These are phyloP conservation scores for Catonia carolina DNA, from an alignment of 2,888 invertebrate species.

Conservation along the genomic window DNA sequence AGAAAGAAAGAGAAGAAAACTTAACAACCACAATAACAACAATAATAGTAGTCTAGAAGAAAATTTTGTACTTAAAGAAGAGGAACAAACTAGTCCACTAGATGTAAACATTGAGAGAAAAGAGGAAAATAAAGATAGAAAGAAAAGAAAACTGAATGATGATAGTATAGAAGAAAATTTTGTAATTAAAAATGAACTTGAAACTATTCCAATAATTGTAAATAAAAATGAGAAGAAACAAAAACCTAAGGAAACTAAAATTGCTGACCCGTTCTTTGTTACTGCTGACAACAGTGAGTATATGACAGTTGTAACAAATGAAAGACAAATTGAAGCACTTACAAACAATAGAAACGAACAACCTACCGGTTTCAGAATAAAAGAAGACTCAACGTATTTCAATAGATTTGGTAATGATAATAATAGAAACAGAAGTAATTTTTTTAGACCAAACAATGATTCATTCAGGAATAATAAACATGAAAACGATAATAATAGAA, in stretches of 20 bases:
- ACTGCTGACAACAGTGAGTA: conserved; percentile 1
- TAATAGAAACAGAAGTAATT: no score
- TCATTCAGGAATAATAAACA: no score
- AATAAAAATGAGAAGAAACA: background rate
- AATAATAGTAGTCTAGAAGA: background rate
- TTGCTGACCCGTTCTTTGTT: conserved; percentile 7
- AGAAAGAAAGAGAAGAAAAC: background rate
- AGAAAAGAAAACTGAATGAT: background rate
- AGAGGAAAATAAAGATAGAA: background rate
- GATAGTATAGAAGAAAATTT: background rate
- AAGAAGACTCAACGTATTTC: no score
- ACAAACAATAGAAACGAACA: background rate
- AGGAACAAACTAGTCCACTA: background rate
- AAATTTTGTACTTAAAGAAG: background rate
- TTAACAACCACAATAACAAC: background rate
- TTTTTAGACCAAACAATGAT: no score
- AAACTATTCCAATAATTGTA: background rate
- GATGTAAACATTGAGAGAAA: background rate
- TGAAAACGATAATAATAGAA: no score
- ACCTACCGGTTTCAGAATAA: no score
- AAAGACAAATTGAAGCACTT: background rate
- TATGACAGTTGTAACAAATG: background rate
- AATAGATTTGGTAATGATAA: no score
- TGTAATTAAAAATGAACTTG: background rate
- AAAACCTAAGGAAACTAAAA: background rate